A percentile compares a stretch with the other conserved stretches of the same genome.
Evolutionary conservation across 2,888 invertebrate genomes (phyloP).

Genomic region (Volucella inflata): DNA sequence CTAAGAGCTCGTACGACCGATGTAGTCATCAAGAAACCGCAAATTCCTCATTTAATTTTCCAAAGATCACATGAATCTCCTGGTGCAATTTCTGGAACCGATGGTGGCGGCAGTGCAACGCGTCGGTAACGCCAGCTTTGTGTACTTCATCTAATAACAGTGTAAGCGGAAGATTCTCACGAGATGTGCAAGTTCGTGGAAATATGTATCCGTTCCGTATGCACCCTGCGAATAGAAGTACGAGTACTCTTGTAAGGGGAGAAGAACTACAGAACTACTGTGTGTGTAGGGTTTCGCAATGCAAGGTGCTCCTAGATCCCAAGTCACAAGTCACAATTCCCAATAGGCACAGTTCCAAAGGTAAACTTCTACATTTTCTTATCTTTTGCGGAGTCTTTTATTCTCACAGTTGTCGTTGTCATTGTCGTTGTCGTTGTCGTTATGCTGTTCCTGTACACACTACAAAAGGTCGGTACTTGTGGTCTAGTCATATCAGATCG

Average conservation of each 20-base stretch:
- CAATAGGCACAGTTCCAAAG: constrained; percentile 46
- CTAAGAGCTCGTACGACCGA: neutral
- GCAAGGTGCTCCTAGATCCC: constrained; percentile 54
- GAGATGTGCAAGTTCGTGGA: constrained; percentile 71
- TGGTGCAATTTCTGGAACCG: constrained; percentile 4
- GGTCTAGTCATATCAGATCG: constrained; percentile 69
- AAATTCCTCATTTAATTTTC: constrained; percentile 64
- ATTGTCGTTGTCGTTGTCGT: constrained; percentile 19
- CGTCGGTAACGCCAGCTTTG: neutral
- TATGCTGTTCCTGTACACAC: constrained; percentile 40
- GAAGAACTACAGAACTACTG: constrained; percentile 46
- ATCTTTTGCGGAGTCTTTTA: constrained; percentile 40
- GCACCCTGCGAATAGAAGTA: constrained; percentile 24
- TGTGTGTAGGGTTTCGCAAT: constrained; percentile 52
- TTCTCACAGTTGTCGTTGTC: neutral
- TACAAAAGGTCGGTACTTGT: constrained; percentile 74
- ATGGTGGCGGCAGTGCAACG: neutral
- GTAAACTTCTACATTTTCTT: constrained; percentile 52
- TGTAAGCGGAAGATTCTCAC: constrained; percentile 64
- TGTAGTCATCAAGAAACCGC: constrained; percentile 49
- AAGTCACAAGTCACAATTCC: neutral
- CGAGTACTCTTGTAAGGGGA: constrained; percentile 36
- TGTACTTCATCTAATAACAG: constrained; percentile 44
- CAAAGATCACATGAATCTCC: constrained; percentile 58
- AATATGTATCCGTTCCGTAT: constrained; percentile 34